These are phyloP conservation scores for Cossypha caffra DNA, from an alignment of 2,797 vertebrate genomes.

Conservation along the genomic window DNA sequence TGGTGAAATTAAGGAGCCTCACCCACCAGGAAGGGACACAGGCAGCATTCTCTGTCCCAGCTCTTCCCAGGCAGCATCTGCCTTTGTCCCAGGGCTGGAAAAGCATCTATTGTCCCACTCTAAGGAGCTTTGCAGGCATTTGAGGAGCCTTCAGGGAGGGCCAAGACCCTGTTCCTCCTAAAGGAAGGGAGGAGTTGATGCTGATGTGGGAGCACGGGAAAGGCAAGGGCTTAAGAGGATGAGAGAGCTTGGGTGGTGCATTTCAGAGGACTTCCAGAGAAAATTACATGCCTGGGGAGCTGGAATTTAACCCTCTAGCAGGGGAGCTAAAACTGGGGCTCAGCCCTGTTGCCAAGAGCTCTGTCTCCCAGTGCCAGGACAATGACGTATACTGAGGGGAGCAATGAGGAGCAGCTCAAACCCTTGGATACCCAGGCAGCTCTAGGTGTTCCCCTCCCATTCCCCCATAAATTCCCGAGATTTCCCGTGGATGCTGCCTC, in stretches of 20 bases:
- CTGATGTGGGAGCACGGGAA: neutral
- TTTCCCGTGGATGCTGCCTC: neutral
- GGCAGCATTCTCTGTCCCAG: neutral
- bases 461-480: neutral
- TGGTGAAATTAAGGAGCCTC: neutral
- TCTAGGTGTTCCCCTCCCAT: neutral
- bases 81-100: neutral
- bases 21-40: neutral
- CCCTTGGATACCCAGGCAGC: fast-evolving
- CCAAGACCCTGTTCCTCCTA: neutral
- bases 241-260: neutral
- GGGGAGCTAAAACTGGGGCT: neutral
- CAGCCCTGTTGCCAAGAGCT: neutral
- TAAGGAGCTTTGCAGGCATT: neutral
- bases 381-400: fast-evolving
- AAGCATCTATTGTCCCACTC: neutral
- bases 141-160: neutral
- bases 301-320: neutral
- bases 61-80: neutral
- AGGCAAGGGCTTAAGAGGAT: neutral
- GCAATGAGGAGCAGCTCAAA: neutral
- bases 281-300: neutral
- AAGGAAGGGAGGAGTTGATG: neutral
- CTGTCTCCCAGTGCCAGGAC: neutral
- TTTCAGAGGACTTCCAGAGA: neutral